Evolutionary conservation across 53 echinoderm and acorn worm genomes (phyloP).

Genomic region (Patiria pectinifera): DNA sequence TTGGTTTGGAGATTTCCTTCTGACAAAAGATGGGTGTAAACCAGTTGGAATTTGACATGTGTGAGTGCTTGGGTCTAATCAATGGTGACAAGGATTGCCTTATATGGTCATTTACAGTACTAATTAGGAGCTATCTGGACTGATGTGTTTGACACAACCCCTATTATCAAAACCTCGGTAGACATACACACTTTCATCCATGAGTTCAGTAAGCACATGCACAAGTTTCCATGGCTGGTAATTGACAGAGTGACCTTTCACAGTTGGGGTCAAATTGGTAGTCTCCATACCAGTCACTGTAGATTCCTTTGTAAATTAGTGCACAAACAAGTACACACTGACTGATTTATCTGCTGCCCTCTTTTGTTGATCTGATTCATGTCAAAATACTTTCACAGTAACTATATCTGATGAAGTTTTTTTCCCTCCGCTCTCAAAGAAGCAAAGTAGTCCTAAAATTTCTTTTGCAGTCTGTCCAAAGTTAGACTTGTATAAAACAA

Average conservation of each 20-base stretch:
- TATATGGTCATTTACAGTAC: background rate
- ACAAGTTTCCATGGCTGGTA: background rate
- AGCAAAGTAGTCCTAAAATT: no score
- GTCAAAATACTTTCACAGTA: no score
- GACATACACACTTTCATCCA: background rate
- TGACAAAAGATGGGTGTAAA: background rate
- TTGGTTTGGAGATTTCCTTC: background rate
- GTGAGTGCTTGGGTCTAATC: background rate
- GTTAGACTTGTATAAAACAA: no score
- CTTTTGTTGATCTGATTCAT: background rate
- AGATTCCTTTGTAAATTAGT: background rate
- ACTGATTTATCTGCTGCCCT: background rate
- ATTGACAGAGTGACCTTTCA: background rate
- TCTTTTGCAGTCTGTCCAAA: no score
- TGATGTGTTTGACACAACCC: background rate
- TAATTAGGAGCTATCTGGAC: background rate
- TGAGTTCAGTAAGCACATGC: background rate
- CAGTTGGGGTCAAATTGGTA: constrained; percentile 21
- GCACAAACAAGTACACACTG: background rate
- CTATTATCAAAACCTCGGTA: background rate
- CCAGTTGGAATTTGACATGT: constrained; percentile 6
- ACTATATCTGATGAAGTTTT: no score
- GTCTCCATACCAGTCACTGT: constrained; percentile 37
- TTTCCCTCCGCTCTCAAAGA: no score
- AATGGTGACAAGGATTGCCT: constrained; percentile 16